These are phyloP conservation scores for Luidia sarsii DNA, from an alignment of 53 echinoderm and acorn worm species.

Conservation along the genomic window DNA sequence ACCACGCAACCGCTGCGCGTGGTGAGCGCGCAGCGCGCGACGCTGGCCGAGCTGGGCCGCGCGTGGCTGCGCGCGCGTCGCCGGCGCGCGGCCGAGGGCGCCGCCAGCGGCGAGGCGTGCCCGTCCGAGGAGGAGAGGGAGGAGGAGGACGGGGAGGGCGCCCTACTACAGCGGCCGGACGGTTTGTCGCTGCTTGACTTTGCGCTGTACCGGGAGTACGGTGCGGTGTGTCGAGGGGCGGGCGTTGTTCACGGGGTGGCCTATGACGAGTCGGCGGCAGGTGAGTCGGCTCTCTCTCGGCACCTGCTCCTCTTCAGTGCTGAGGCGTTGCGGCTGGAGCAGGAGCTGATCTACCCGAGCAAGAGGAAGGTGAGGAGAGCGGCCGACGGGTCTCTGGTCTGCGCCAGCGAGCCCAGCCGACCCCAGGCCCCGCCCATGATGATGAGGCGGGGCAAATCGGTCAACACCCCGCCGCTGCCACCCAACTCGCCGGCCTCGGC, in stretches of 20 bases:
- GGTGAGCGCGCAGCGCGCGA: neutral
- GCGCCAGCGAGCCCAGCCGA: slow-evolving; percentile 38
- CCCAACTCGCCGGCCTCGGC: slow-evolving; percentile 6
- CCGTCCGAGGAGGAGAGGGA: neutral
- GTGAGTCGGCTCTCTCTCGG: neutral
- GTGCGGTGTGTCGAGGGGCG: neutral
- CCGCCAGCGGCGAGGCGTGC: neutral
- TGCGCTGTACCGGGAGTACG: neutral
- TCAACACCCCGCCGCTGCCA: slow-evolving; percentile 26
- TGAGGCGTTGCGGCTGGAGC: neutral
- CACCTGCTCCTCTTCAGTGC: slow-evolving; percentile 17
- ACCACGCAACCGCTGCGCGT: slow-evolving; percentile 13
- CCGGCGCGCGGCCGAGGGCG: neutral
- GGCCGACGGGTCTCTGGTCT: slow-evolving; percentile 2
- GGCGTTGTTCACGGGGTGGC: slow-evolving; percentile 16
- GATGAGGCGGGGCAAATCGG: slow-evolving; percentile 27
- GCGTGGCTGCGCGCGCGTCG: slow-evolving; percentile 13
- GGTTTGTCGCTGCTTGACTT: slow-evolving; percentile 29
- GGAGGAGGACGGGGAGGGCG: neutral
- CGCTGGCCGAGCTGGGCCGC: slow-evolving; percentile 17
- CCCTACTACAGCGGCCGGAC: neutral
- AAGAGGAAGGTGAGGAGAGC: slow-evolving; percentile 36
- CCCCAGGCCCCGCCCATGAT: slow-evolving; percentile 47
- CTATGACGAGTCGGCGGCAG: neutral
- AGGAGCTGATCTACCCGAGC: slow-evolving; percentile 31